Evolutionary conservation across 2,113 vertebrate species (phyloP).

Genomic region (Eleginops maclovinus): DNA sequence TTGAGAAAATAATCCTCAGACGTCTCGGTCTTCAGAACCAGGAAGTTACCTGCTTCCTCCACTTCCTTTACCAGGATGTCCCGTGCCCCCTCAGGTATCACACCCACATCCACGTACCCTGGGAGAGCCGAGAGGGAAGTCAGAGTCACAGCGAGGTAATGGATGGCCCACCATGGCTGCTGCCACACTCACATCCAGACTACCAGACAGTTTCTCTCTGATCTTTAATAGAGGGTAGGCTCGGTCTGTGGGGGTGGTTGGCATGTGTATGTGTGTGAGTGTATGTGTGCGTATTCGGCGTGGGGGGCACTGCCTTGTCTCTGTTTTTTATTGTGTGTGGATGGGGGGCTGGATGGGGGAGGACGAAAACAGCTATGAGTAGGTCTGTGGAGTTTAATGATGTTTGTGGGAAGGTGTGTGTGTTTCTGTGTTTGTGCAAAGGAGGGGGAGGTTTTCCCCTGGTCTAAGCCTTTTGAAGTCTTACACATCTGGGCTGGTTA

Average conservation of each 20-base stretch:
- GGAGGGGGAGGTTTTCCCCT: slow-evolving; percentile 51
- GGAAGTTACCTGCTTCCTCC: slow-evolving; percentile 93
- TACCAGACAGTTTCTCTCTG: slow-evolving; percentile 76
- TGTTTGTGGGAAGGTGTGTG: slow-evolving; percentile 80
- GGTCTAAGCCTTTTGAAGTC: slow-evolving; percentile 78
- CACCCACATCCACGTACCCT: slow-evolving; percentile 95
- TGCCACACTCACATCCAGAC: slow-evolving; percentile 72
- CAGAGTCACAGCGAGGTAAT: slow-evolving; percentile 67
- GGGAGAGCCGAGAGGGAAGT: slow-evolving; percentile 48
- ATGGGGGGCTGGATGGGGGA: slow-evolving; percentile 49
- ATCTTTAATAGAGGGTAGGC: slow-evolving; percentile 82
- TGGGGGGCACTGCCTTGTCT: slow-evolving; percentile 79
- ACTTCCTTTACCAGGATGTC: slow-evolving; percentile 93
- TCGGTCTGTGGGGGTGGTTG: slow-evolving; percentile 65
- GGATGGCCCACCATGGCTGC: slow-evolving; percentile 79
- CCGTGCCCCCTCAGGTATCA: slow-evolving; percentile 95
- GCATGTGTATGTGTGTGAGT: slow-evolving; percentile 60
- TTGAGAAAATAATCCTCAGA: slow-evolving; percentile 94
- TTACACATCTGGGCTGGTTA: slow-evolving; percentile 77
- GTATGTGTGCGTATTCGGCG: slow-evolving; percentile 57
- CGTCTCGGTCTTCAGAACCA: slow-evolving; percentile 89
- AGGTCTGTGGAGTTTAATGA: slow-evolving; percentile 80
- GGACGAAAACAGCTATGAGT: slow-evolving; percentile 64
- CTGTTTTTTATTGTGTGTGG: slow-evolving; percentile 75
- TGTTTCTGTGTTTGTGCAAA: slow-evolving; percentile 66